phyloP scores from a whole-genome alignment of 2,797 vertebrate species.

The Trachops cirrhosus region DNA sequence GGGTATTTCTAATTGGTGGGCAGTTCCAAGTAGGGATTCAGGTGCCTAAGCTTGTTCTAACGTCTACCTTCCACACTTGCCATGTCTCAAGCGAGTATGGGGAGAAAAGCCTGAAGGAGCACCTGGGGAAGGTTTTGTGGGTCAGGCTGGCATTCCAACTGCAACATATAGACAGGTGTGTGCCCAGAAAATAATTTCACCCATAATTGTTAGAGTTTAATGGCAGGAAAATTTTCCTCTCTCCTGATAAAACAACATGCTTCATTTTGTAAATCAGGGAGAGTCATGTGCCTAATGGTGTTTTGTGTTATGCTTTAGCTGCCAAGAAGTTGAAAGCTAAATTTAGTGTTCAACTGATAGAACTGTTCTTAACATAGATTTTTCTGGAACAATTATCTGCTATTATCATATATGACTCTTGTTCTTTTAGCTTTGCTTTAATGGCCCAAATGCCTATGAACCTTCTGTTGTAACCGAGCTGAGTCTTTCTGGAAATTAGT shows the following conservation, averaged over 20 bases:
- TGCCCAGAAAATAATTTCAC: not conserved
- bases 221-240: not conserved
- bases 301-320: conserved; percentile 18
- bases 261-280: not conserved
- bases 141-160: not conserved
- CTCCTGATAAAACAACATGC: not conserved
- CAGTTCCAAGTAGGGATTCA: not conserved
- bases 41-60: not conserved
- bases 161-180: not conserved
- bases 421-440: conserved; percentile 24
- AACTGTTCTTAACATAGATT: not conserved
- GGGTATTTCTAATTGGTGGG: not conserved
- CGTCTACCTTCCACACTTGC: not conserved
- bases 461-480: not conserved
- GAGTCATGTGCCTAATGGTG: not conserved
- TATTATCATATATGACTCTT: not conserved
- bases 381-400: conserved; percentile 22
- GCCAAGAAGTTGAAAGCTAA: not conserved
- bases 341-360: not conserved
- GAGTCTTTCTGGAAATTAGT: conserved; percentile 20
- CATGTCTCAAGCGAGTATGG: not conserved
- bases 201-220: not conserved
- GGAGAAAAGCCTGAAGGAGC: not conserved
- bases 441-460: not conserved
- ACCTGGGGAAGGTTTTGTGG: not conserved